Base-by-base conservation (phyloP, 2,113 vertebrate genomes). In the Percina caprodes region DNA sequence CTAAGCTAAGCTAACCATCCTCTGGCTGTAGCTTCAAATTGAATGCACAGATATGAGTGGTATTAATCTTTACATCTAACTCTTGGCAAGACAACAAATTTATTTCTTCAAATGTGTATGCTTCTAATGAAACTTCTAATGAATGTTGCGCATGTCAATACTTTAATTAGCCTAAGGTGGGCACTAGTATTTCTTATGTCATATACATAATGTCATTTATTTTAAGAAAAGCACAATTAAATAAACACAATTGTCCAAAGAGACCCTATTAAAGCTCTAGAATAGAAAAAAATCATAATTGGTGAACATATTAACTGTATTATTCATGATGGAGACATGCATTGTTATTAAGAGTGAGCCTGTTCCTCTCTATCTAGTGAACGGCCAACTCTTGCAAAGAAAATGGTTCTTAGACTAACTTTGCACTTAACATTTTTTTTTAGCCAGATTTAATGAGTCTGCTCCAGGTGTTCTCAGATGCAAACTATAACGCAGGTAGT, bases 381-480 rank as follows among this genome's bases (percentile, higher is more conserved):
- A 55, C 4, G 4, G 18, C 21, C 21, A 8, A 62, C 30, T 23
- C 3, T 15, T 51, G 26, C 48, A 51, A 62, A 35, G 46, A 30
- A 16, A 1, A 58, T 13, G 7, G 45, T 39, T 60, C 42, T 60
- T 21, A 48, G 48, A 63, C 30, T 39, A 19, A 42, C 33, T 39
- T 39, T 74, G 71, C 30, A 35, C 26, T 2, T 7, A 26, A 1
- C 4, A 0, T 0, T 72, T 39, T 52, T 19, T 45, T 21, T 23
- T 15, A 23, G 21, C 3, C 21, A 35, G 11, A 23, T 55, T 12
- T 62, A 52, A 69, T 48, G 55, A 30, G 61, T 59, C 46, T 24
- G 33, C 56, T 66, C 23, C 49, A 63, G 30, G 30, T 60, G 45
- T 46, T 66, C 63, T 74, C 39, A 46, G 1, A 80, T 19, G 73